These are phyloP conservation scores for Chrysocyon brachyurus DNA, from an alignment of 2,797 vertebrate species.

Conservation along the genomic window DNA sequence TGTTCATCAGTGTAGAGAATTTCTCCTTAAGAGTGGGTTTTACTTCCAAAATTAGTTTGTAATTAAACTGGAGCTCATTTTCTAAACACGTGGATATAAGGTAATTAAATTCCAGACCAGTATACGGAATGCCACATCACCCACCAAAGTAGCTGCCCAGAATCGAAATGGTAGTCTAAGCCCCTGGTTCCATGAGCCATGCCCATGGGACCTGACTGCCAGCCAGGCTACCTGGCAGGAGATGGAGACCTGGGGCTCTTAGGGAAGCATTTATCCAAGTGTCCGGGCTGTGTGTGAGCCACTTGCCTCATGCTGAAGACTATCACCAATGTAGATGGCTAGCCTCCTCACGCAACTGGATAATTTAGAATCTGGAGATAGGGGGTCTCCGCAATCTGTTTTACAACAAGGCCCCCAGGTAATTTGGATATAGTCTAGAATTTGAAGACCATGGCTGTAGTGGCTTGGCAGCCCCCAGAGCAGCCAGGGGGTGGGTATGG, in stretches of 20 bases:
- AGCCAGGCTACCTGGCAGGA: background rate
- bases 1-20: background rate
- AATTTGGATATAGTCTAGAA: background rate
- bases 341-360: background rate
- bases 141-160: background rate
- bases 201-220: background rate
- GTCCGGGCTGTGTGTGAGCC: background rate
- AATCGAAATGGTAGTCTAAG: background rate
- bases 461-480: background rate
- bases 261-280: background rate
- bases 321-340: background rate
- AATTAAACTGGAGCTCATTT: conserved; percentile 20
- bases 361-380: background rate
- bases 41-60: conserved; percentile 6
- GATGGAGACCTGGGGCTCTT: background rate
- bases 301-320: background rate
- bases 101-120: background rate
- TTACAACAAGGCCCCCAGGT: background rate
- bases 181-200: background rate
- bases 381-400: background rate
- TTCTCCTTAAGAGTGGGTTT: conserved; percentile 37
- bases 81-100: background rate
- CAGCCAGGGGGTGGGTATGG: background rate
- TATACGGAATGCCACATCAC: background rate
- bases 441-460: background rate